phyloP scores from a whole-genome alignment of 2,797 vertebrate species.

The Sitta carolinensis region DNA sequence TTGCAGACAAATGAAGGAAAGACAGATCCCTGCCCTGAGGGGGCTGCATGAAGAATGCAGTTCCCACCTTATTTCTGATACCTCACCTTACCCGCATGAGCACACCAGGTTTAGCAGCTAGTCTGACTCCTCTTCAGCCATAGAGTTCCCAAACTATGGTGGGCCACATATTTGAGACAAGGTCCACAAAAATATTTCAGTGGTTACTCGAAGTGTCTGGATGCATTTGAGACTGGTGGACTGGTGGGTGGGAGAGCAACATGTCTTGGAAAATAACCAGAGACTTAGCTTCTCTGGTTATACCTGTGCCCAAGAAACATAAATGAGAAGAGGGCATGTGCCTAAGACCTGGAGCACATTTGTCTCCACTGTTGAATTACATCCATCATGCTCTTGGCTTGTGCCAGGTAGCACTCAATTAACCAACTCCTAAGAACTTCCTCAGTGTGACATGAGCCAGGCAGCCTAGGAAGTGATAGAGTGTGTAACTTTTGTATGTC shows the following conservation, averaged over 20 bases:
- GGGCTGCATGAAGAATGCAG: background rate
- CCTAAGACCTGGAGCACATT: background rate
- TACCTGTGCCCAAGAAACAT: background rate
- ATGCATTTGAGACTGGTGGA: background rate
- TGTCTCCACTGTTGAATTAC: background rate
- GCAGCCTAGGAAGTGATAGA: accelerated
- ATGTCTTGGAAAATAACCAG: background rate
- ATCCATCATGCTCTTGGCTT: background rate
- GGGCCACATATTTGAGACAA: background rate
- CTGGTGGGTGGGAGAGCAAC: background rate
- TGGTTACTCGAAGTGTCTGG: background rate
- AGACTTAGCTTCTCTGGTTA: background rate
- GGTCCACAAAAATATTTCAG: background rate
- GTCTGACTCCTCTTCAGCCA: background rate
- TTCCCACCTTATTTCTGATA: background rate
- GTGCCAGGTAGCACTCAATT: background rate
- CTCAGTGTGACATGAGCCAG: background rate
- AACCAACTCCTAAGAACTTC: background rate
- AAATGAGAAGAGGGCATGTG: background rate
- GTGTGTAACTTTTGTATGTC: background rate
- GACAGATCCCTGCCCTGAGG: constrained; percentile 17
- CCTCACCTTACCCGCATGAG: accelerated
- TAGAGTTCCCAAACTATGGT: background rate
- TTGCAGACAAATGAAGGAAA: constrained; percentile 30
- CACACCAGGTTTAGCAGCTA: background rate